Evolutionary conservation across 2,888 invertebrate genomes (phyloP).

Genomic region (Pilophorus perplexus): DNA sequence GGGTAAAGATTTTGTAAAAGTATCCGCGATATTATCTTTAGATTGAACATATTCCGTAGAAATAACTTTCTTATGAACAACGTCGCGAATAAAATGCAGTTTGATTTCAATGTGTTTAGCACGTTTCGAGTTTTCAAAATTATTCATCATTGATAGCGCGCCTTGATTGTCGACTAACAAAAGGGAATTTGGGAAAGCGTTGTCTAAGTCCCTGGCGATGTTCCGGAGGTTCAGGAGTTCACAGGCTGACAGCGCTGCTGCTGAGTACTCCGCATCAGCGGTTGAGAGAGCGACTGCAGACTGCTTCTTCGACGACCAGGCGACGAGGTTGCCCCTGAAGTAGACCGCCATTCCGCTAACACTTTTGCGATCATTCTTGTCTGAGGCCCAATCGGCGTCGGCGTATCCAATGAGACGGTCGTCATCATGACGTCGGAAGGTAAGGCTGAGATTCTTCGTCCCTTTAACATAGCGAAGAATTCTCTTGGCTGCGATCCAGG

Average conservation of each 20-base stretch:
- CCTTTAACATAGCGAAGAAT: constrained; percentile 13
- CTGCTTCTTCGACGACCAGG: constrained; percentile 33
- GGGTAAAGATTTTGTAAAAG: constrained; percentile 3
- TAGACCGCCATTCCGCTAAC: constrained; percentile 21
- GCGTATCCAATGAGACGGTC: background rate
- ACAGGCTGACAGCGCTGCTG: background rate
- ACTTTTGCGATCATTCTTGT: constrained; percentile 22
- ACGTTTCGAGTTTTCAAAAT: too few relatives aligned
- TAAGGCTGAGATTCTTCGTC: background rate
- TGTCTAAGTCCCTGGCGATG: background rate
- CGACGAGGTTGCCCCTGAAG: too few relatives aligned
- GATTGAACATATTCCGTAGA: background rate
- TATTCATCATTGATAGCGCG: too few relatives aligned
- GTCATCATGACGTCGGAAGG: background rate
- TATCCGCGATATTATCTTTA: background rate
- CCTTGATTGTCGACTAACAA: too few relatives aligned
- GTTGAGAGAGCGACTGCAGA: background rate
- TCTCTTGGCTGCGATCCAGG: constrained; percentile 42
- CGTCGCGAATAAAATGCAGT: background rate
- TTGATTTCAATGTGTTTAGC: constrained; percentile 5
- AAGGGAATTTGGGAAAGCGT: too few relatives aligned
- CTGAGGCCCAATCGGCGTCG: constrained; percentile 35
- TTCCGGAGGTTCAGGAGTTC: background rate
- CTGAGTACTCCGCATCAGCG: background rate
- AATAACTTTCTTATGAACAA: background rate